These are phyloP conservation scores for Cheiracanthium punctorium DNA, from an alignment of 2,888 invertebrate species.

Conservation along the genomic window DNA sequence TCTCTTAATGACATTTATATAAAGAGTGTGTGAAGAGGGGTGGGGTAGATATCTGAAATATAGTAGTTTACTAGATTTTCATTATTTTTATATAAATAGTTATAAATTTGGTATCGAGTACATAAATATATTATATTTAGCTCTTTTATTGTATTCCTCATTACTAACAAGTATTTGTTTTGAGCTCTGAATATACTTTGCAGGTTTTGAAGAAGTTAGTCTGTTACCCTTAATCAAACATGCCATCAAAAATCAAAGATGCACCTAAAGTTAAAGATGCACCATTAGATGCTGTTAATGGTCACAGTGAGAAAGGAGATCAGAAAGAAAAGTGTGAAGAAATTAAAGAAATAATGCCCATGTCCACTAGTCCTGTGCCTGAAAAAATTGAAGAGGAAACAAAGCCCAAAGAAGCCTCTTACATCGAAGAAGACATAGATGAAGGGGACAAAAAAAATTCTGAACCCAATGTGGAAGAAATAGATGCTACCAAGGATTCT, in stretches of 20 bases:
- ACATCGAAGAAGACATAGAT: constrained; percentile 60
- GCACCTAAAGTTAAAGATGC: constrained; percentile 23
- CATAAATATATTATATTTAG: no score
- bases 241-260: constrained; percentile 34
- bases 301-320: constrained; percentile 29
- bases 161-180: no score
- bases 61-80: no score
- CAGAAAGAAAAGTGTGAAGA: constrained; percentile 28
- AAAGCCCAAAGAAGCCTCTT: constrained; percentile 24
- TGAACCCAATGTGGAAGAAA: constrained; percentile 2
- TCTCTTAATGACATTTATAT: no score
- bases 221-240: no score
- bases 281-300: constrained; percentile 47
- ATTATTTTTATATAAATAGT: no score
- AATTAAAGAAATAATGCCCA: constrained; percentile 22
- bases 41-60: no score
- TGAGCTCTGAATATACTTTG: no score
- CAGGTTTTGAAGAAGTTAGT: no score
- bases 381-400: not conserved
- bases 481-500: constrained; percentile 18
- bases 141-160: no score
- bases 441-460: constrained; percentile 26
- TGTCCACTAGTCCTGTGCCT: constrained; percentile 9
- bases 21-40: no score
- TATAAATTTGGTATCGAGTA: no score